These are phyloP conservation scores for Drosophila takahashii DNA, from an alignment of 1,140 invertebrate species.

Conservation along the genomic window DNA sequence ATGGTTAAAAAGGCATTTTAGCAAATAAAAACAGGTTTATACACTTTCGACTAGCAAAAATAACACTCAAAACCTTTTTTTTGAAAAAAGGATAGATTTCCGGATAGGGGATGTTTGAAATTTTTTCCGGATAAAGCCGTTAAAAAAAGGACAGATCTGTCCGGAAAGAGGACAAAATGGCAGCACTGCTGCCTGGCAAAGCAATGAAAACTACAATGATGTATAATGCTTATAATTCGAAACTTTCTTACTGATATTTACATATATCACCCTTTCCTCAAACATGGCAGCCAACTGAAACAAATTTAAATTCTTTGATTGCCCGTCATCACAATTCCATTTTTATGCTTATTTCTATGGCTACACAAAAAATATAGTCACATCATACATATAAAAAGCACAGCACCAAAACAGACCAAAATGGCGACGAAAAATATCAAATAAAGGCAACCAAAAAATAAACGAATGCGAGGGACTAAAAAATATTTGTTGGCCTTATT, in stretches of 20 bases:
- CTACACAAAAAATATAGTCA: constrained; percentile 15
- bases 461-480: constrained; percentile 22
- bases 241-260: neutral
- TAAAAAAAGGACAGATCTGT: too few relatives aligned
- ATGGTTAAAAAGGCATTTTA: too few relatives aligned
- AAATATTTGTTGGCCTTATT: constrained; percentile 70
- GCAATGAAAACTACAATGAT: constrained; percentile 14
- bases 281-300: constrained; percentile 1
- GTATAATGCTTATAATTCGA: neutral
- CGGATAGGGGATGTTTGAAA: too few relatives aligned
- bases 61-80: too few relatives aligned
- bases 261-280: neutral
- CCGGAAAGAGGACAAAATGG: too few relatives aligned
- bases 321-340: constrained; percentile 40
- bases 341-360: constrained; percentile 26
- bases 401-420: constrained; percentile 35
- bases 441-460: constrained; percentile 25
- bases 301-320: constrained; percentile 46
- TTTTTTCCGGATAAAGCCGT: too few relatives aligned
- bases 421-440: constrained; percentile 55
- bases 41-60: too few relatives aligned
- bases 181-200: too few relatives aligned
- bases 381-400: constrained; percentile 12
- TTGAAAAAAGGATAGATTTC: too few relatives aligned
- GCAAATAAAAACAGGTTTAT: too few relatives aligned